Base-by-base conservation (phyloP, 1,140 invertebrate genomes). In the Hypsibius dujardini region DNA sequence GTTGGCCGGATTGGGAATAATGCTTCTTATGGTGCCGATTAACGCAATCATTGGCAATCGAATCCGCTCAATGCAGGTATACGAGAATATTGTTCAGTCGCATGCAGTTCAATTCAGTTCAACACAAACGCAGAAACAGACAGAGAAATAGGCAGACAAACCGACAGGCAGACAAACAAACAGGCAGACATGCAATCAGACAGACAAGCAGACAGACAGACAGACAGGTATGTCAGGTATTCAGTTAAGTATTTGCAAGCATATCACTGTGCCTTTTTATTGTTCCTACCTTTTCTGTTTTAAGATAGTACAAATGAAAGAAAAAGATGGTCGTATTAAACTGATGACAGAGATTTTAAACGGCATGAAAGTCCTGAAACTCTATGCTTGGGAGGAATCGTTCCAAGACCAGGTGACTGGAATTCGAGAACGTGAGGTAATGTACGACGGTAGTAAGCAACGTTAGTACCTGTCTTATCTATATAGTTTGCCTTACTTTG, bases 311-410 rank as follows among this genome's bases (percentile, higher is more conserved):
- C 78, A 80, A 70, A 76, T 80, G 73, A 73, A 69, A 42, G 72
- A 76, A 60, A 81, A 81, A 74, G 80, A 80, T 71, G 71, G 73
- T 1, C 74, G 80, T 59, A 77, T 80, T n/a, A 80, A 80, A 75
- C 40, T 79, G 7, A 78, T 80, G 74, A 78, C 76, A 72, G 79
- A 81, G 71, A 73, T 81, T 12, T 74, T 81, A 0, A 77, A 77
- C 74, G 80, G 80, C 47, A 81, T 81, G 1, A 81, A 81, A 76
- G 77, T 77, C 71, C 47, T 74, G 59, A 74, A 74, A 56, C 70
- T 74, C 2, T 75, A 74, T 71, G 74, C 74, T 15, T 74, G 74
- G 74, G 74, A 74, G 59, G 70, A 70, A 46, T 71, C 71, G 7
- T 72, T 72, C 45, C 2, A 14, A 45, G 28, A 46, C 40, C 69